A percentile compares a stretch with the other conserved stretches of the same genome.
Conservation (phyloP, 2,888 invertebrate genomes). For the Anaspis maculata region DNA sequence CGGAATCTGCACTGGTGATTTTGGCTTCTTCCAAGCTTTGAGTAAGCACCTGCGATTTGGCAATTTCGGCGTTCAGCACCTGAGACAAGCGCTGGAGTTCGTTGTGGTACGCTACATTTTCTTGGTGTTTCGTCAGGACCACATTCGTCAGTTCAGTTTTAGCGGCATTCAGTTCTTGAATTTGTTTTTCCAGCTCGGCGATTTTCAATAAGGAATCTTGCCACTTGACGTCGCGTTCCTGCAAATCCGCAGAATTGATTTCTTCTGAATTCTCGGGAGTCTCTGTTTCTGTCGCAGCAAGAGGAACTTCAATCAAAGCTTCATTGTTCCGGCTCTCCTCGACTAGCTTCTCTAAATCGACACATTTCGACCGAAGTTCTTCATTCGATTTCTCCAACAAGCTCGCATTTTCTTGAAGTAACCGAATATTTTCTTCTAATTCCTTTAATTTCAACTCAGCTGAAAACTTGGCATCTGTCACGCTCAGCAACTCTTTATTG, state of each 20-base stretch:
- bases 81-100: slow-evolving; percentile 75
- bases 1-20: slow-evolving; percentile 36
- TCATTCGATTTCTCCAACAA: slow-evolving; percentile 9
- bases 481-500: slow-evolving; percentile 26
- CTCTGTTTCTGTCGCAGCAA: no score
- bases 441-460: slow-evolving; percentile 18
- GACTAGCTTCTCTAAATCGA: slow-evolving; percentile 19
- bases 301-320: no score
- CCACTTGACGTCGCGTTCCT: slow-evolving; percentile 3
- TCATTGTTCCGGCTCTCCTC: slow-evolving; percentile 28
- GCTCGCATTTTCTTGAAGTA: slow-evolving; percentile 5
- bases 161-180: slow-evolving; percentile 45
- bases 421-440: slow-evolving; percentile 23
- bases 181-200: slow-evolving; percentile 12
- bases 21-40: slow-evolving; percentile 13
- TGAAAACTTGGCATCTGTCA: slow-evolving; percentile 22
- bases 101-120: slow-evolving; percentile 73
- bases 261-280: no score
- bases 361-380: slow-evolving; percentile 4
- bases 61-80: slow-evolving; percentile 44
- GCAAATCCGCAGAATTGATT: slow-evolving; percentile 13
- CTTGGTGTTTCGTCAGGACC: slow-evolving; percentile 75
- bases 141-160: slow-evolving; percentile 63
- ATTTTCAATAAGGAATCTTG: slow-evolving; percentile 3
- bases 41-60: slow-evolving; percentile 42